phyloP scores from a whole-genome alignment of 2,888 invertebrate species.

The Chaetoderma sp. region DNA sequence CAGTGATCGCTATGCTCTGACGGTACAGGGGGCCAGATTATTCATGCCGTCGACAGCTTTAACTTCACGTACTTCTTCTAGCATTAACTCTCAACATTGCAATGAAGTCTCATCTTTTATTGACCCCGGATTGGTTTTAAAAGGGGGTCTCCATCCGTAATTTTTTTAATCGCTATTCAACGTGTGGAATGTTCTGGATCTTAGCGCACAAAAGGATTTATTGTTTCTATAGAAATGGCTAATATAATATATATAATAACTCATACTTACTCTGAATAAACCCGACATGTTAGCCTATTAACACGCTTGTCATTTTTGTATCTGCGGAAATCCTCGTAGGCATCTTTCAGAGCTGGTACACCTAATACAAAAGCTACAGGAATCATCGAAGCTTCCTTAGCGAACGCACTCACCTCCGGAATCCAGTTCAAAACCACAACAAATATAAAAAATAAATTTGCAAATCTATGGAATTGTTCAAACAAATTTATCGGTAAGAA shows the following conservation, averaged over 20 bases:
- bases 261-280: slow-evolving; percentile 90
- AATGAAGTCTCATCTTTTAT: too few species aligned
- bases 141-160: too few species aligned
- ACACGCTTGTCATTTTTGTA: slow-evolving; percentile 92
- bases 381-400: slow-evolving; percentile 94
- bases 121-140: too few species aligned
- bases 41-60: too few species aligned
- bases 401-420: slow-evolving; percentile 87
- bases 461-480: slow-evolving; percentile 97
- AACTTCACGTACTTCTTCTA: too few species aligned
- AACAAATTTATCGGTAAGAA: slow-evolving; percentile 96
- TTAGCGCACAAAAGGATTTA: too few species aligned
- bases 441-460: slow-evolving; percentile 97
- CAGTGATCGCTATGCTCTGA: too few species aligned
- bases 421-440: slow-evolving; percentile 97
- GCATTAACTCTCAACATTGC: too few species aligned
- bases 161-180: too few species aligned
- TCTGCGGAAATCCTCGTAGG: slow-evolving; percentile 92
- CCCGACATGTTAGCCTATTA: slow-evolving; percentile 91
- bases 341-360: slow-evolving; percentile 94
- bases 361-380: slow-evolving; percentile 94
- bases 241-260: too few species aligned
- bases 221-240: not conserved
- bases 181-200: too few species aligned
- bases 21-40: too few species aligned